Base-by-base conservation (phyloP, 2,113 vertebrate species). In the Lamprotornis superbus region DNA sequence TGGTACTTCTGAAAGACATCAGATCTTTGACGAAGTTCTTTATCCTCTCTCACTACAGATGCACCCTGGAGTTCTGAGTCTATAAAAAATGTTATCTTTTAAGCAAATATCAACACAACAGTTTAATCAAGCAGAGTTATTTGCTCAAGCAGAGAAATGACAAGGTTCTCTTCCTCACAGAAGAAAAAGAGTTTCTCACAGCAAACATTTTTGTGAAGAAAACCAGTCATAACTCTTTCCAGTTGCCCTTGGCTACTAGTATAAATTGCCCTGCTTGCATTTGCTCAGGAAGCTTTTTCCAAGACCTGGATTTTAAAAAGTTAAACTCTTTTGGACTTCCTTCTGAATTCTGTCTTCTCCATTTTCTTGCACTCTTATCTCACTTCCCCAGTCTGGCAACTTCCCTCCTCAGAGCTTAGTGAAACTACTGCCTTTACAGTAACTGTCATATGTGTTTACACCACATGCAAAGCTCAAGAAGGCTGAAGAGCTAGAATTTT, bases 401-500 rank as follows among this genome's bases (percentile, higher is more conserved):
- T 95, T 96, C 92, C 83, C 93, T 74, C 42, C 60, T 88, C 42
- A 61, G 64, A 86, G 57, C 53, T 92, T n/a, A 86, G 71, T 47
- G 47, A 61, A 83, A 77, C 42, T 88, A 67, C 71, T 77, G 92
- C 70, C 46, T 90, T 70, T 82, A 28, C 52, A 77, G 33, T 59
- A 96, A 93, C 94, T 93, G 95, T 77, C 83, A 18, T 16, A 50
- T 7, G 22, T 90, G 68, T 95, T 97, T 93, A 96, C 60, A 59
- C 21, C 39, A 33, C 2, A 10, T 7, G 15, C 24, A 83, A 60
- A 94, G 69, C 65, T 83, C 63, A 64, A 1, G 1, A 28, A 49
- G 42, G 44, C 50, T 64, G n/a, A 94, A 82, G 67, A 92, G 55
- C 50, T 42, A 65, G 25, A 96, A 83, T 63, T 83, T 56, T 83